Evolutionary conservation across 2,797 vertebrate species (phyloP), one percentile per base, ranked within the genome.

Genomic region (Rhynchonycteris naso): DNA sequence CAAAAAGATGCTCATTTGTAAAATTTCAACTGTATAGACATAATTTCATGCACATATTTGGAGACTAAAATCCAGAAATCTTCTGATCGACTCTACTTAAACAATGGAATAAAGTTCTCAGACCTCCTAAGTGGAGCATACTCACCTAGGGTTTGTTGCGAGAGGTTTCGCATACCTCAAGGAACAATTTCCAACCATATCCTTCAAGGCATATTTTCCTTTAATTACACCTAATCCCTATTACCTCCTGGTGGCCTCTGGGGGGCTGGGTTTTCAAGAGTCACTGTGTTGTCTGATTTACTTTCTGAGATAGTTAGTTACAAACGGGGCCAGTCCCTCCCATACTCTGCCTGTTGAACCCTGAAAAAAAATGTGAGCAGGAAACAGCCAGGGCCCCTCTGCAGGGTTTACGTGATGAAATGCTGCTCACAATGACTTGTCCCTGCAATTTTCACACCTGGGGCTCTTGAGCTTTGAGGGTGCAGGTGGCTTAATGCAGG

Each of bases 371-470:
- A 43, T 7, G 1, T 86, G 69, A 80, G 83, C 96, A 92, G 97
- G 93, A 97, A 97, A 84, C 61, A 95, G 74, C 52, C 86, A 61
- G 82, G 80, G 56, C 61, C 84, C 94, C 81, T 95, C 47, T 50
- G n/a, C 43, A 90, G 92, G 80, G 89, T 66, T 96, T 85, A 89
- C 35, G 38, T 86, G 96, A 95, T 96, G 96, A 96, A 97, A 97
- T 91, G 88, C 96, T 85, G 83, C 90, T 97, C 96, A 95, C 93
- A 96, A 96, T 97, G 75, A 96, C 91, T 63, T 93, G 95, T 84
- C 96, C 95, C 91, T 95, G 97, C 96, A 97, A 95, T 97, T 97
- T 97, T 97, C 97, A 96, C 97, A 97, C 97, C 97, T 97, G 97
- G 95, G 83, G 88, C 95, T 97, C 96, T 96, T 75, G 91, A 94